Percentiles rank a stretch among this genome's conserved stretches.
Evolutionary conservation across 2,797 vertebrate species (phyloP).

Genomic region (Kryptopterus vitreolus): DNA sequence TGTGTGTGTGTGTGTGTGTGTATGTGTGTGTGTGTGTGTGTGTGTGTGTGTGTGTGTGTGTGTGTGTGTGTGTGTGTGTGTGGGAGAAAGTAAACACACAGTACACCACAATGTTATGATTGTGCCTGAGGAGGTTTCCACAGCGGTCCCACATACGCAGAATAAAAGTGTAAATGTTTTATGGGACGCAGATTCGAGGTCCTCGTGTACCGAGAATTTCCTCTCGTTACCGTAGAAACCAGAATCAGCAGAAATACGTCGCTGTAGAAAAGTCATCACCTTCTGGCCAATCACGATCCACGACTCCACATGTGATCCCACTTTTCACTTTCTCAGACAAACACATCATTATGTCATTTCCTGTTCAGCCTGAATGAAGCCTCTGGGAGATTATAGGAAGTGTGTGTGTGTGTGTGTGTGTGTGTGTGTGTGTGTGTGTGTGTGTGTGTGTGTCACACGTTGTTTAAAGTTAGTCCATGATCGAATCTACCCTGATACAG

Average conservation of each 20-base stretch:
- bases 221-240: too few species aligned
- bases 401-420: constrained; percentile 26
- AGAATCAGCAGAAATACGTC: neutral
- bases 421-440: constrained; percentile 12
- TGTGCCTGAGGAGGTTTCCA: neutral
- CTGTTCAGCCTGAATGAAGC: constrained; percentile 49
- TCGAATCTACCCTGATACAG: neutral
- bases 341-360: constrained; percentile 39
- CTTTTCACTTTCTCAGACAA: constrained; percentile 37
- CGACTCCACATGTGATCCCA: neutral
- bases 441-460: neutral
- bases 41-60: constrained; percentile 2
- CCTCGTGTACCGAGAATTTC: too few species aligned
- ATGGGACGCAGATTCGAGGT: neutral
- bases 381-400: constrained; percentile 48
- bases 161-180: neutral
- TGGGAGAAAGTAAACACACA: neutral
- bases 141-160: neutral
- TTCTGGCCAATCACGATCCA: neutral
- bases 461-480: constrained; percentile 29
- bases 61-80: neutral
- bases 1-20: constrained; percentile 28
- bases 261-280: neutral
- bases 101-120: constrained; percentile 11
- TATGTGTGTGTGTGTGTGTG: neutral